A percentile compares a stretch with the other conserved stretches of the same genome.
Conservation (phyloP, 1,140 invertebrate genomes). For the Myzus persicae region DNA sequence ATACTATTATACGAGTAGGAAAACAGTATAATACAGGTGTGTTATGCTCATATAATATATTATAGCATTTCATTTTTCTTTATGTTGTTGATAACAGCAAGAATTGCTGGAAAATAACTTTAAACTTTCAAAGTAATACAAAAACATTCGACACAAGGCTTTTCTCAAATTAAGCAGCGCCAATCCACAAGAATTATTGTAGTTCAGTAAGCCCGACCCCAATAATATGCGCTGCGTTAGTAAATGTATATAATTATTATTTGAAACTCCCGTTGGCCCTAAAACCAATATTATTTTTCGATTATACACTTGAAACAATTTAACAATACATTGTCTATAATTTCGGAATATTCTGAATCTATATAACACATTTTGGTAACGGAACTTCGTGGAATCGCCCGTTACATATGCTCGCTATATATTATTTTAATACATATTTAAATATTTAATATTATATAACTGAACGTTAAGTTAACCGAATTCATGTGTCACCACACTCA, state of each 20-base stretch:
- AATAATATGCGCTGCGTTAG: not conserved
- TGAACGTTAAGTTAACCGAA: too few relatives aligned
- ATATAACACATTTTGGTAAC: not conserved
- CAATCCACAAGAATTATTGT: not conserved
- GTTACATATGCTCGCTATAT: too few relatives aligned
- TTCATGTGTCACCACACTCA: too few relatives aligned
- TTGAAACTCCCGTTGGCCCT: not conserved
- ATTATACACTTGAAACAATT: not conserved
- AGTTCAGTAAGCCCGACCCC: not conserved
- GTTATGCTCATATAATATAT: too few relatives aligned
- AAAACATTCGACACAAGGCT: not conserved
- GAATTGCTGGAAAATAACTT: too few relatives aligned
- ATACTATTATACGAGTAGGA: too few relatives aligned
- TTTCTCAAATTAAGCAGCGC: not conserved
- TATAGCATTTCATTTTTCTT: too few relatives aligned
- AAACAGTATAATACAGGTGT: too few relatives aligned
- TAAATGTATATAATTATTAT: not conserved
- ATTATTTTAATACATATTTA: not conserved
- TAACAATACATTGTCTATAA: constrained; percentile 9
- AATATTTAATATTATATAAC: not conserved
- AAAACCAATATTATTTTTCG: constrained; percentile 14
- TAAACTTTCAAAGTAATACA: not conserved
- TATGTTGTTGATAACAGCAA: too few relatives aligned
- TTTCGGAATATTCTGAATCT: not conserved
- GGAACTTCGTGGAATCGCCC: not conserved